A percentile compares a stretch with the other conserved stretches of the same genome.
Conservation (phyloP, 2,113 vertebrate species). For the Clupea harengus region DNA sequence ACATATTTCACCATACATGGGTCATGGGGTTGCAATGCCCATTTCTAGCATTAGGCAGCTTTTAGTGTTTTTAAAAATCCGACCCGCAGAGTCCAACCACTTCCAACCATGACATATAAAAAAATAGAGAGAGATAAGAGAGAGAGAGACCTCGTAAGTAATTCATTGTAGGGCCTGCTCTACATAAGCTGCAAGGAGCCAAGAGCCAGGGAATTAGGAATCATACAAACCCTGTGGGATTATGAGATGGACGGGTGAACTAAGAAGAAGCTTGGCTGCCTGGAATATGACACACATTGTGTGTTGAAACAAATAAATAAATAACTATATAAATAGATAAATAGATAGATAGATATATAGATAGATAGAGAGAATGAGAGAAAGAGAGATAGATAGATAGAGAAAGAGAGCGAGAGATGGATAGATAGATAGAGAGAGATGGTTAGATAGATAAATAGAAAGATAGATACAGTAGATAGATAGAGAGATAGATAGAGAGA, state of each 20-base stretch:
- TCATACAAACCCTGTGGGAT: slow-evolving; percentile 52
- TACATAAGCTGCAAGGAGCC: slow-evolving; percentile 40
- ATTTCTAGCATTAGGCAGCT: not conserved
- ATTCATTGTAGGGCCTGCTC: slow-evolving; percentile 34
- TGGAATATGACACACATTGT: slow-evolving; percentile 51
- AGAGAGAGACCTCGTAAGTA: not conserved
- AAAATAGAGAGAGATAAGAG: no score
- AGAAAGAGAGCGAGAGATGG: no score
- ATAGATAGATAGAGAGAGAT: no score
- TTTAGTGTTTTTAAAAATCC: not conserved
- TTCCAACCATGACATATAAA: slow-evolving; percentile 31
- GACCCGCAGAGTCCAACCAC: not conserved
- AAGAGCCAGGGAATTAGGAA: slow-evolving; percentile 58
- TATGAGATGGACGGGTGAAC: slow-evolving; percentile 49
- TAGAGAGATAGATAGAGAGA: no score
- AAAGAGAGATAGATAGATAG: no score
- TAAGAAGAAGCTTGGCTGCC: slow-evolving; percentile 14
- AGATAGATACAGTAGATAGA: no score
- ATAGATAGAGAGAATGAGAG: not conserved
- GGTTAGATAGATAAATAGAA: no score
- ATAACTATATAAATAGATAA: slow-evolving; percentile 52
- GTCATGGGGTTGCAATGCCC: not conserved
- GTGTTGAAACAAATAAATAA: slow-evolving; percentile 48
- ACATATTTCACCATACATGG: not conserved
- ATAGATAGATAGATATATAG: not conserved